Base-by-base conservation (phyloP, 2,888 invertebrate species). In the Pristionchus fissidentatus region DNA sequence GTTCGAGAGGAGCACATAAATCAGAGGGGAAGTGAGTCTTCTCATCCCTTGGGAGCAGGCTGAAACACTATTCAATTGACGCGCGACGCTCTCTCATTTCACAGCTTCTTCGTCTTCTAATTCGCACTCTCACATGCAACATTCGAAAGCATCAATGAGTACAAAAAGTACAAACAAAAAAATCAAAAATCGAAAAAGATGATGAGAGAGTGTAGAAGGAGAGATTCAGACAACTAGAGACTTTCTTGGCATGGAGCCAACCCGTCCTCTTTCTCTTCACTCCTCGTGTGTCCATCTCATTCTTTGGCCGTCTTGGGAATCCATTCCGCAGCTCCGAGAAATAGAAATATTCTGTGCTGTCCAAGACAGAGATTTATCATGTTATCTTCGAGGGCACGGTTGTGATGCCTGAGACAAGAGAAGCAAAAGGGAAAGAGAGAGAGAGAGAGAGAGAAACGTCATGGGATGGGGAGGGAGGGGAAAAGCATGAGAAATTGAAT, bases 11-110 rank as follows among this genome's bases (percentile, higher is more conserved):
- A 66, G 66, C 35, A 41, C 35, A 66, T 66, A 66, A 66, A 66
- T 66, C 38, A 66, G 66, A 66, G 66, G n/a, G n/a, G 66, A 66
- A 66, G 66, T 66, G n/a, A n/a, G 66, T 66, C 66, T 66, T 66
- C 38, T 19, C 35, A 38, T 66, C 66, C 66, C 66, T 22, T 41
- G 66, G 38, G 66, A 66, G 38, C 19, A 4, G 22, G 38, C 35
- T 41, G 66, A 66, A 66, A 66, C 66, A 66, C 66, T 66, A 66
- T 66, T 66, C 66, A 66, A 66, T 66, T 66, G 66, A 66, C 22
- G 66, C 38, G n/a, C n/a, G n/a, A n/a, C 35, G 66, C 19, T 41
- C 35, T 62, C 62, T 66, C 66, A 66, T 66, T 66, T 41, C 66
- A 38, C 41, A 38, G 66, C 66, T 38, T 35, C n/a, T n/a, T n/a